These are phyloP conservation scores for Trichogramma pretiosum DNA, from an alignment of 1,140 invertebrate genomes.

Conservation along the genomic window DNA sequence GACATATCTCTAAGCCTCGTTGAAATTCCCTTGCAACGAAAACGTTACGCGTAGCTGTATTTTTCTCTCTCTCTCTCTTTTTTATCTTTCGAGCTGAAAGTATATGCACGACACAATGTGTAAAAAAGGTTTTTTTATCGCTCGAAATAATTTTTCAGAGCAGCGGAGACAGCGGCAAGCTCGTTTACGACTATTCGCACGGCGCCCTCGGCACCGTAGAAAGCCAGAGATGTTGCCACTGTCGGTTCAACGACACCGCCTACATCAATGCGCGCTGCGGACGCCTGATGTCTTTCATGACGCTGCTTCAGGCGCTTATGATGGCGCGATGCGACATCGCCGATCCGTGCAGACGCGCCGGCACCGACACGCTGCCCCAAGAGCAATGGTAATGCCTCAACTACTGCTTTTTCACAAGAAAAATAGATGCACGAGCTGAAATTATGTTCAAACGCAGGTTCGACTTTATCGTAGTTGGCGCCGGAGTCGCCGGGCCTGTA, in stretches of 20 bases:
- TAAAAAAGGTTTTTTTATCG: background rate
- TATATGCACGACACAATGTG: background rate
- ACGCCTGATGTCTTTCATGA: constrained; percentile 37
- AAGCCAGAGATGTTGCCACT: constrained; percentile 29
- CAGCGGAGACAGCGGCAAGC: background rate
- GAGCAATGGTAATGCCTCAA: constrained; percentile 26
- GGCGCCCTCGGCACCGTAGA: background rate
- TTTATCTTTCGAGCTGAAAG: background rate
- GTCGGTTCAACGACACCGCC: constrained; percentile 42
- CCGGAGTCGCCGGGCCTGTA: constrained; percentile 55
- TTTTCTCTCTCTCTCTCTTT: too few relatives aligned
- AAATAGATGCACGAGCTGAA: too few relatives aligned
- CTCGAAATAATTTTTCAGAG: background rate
- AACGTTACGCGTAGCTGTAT: too few relatives aligned
- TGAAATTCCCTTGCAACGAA: too few relatives aligned
- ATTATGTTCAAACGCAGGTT: constrained; percentile 33
- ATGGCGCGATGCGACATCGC: constrained; percentile 47
- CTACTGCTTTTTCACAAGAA: background rate
- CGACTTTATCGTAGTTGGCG: constrained; percentile 52
- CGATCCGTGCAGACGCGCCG: constrained; percentile 41
- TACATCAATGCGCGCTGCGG: constrained; percentile 37
- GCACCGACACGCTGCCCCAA: constrained; percentile 26
- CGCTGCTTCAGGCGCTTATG: constrained; percentile 45
- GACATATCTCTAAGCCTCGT: too few relatives aligned
- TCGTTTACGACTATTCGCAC: background rate